Conservation (phyloP, 2,113 vertebrate species). For the Thinocorus orbignyianus region DNA sequence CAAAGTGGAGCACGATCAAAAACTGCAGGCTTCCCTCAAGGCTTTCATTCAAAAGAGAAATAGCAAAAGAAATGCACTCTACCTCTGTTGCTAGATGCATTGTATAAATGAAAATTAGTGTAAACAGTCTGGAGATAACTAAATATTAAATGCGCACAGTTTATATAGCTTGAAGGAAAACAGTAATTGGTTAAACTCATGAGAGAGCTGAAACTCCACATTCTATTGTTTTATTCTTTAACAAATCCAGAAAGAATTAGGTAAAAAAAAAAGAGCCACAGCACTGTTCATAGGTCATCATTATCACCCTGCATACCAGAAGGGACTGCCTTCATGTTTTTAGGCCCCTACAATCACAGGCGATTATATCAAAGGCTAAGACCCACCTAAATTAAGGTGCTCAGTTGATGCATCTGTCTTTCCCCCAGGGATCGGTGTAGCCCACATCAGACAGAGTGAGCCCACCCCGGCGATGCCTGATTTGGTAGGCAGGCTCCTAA, state of each 20-base stretch:
- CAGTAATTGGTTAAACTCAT: conserved; percentile 51
- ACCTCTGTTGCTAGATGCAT: conserved; percentile 47
- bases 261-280: background rate
- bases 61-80: conserved; percentile 17
- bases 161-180: conserved; percentile 63
- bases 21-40: conserved; percentile 58
- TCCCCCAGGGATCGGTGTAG: background rate
- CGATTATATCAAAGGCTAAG: background rate
- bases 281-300: background rate
- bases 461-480: background rate
- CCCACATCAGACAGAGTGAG: background rate
- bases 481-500: background rate
- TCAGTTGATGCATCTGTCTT: background rate
- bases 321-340: background rate
- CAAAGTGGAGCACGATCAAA: conserved; percentile 64
- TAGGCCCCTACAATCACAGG: background rate
- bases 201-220: background rate
- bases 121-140: conserved; percentile 70
- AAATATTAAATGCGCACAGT: conserved; percentile 62
- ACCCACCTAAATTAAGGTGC: background rate
- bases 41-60: conserved; percentile 49
- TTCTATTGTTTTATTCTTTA: conserved; percentile 18
- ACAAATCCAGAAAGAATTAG: background rate
- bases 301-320: background rate
- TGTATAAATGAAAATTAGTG: conserved; percentile 70